Conservation (phyloP, 2,113 vertebrate genomes). For the Uria lomvia region DNA sequence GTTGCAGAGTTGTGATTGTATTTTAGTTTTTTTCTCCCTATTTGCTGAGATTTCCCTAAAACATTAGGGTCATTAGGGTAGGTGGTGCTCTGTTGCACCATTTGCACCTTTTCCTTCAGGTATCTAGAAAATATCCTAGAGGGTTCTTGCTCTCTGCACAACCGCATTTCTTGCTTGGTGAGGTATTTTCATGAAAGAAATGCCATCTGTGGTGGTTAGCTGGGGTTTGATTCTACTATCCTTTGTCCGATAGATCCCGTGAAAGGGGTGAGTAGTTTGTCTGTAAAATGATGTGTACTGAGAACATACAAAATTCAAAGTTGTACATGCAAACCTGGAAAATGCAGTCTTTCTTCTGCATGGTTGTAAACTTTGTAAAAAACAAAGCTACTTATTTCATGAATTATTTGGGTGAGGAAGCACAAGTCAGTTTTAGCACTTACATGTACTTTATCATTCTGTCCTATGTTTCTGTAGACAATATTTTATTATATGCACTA, state of each 20-base stretch:
- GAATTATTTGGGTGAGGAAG: not conserved
- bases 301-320: not conserved
- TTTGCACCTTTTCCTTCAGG: not conserved
- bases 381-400: not conserved
- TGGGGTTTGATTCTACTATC: not conserved
- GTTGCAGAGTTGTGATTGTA: no score
- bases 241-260: not conserved
- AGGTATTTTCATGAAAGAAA: not conserved
- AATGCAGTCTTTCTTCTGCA: not conserved
- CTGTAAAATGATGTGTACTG: accelerated
- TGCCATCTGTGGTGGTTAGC: not conserved
- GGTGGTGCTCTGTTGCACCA: not conserved
- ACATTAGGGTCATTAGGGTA: not conserved
- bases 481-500: not conserved
- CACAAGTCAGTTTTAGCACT: not conserved
- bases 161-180: accelerated
- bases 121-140: not conserved
- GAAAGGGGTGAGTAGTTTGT: not conserved
- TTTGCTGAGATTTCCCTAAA: not conserved
- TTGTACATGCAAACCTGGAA: accelerated
- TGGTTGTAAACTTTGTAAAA: not conserved
- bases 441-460: not conserved
- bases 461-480: not conserved
- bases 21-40: not conserved
- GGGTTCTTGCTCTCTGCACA: not conserved